Conservation (phyloP, 2,113 vertebrate genomes). For the Lampris megalopsis region DNA sequence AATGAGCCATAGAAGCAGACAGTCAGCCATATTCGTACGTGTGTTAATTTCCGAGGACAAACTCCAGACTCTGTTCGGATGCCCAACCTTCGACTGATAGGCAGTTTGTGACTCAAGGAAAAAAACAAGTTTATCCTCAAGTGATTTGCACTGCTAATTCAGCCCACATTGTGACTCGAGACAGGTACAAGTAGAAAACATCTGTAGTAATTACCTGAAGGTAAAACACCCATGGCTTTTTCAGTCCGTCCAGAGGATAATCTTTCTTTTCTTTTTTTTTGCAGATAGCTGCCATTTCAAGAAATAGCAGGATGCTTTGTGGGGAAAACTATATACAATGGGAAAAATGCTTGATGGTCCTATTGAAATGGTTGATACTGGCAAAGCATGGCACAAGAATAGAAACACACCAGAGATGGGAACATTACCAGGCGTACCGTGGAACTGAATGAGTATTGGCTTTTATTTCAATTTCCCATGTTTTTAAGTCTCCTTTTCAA, state of each 20-base stretch:
- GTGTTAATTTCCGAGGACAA: slow-evolving; percentile 45
- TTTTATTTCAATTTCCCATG: slow-evolving; percentile 46
- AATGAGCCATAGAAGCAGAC: background rate
- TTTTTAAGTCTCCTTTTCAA: slow-evolving; percentile 60
- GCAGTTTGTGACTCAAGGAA: slow-evolving; percentile 20
- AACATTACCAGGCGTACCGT: slow-evolving; percentile 6
- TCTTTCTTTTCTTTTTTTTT: slow-evolving; percentile 29
- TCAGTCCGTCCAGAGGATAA: slow-evolving; percentile 32
- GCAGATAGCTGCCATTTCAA: slow-evolving; percentile 31
- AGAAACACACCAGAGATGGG: slow-evolving; percentile 24
- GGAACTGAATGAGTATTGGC: slow-evolving; percentile 16
- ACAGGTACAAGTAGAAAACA: slow-evolving; percentile 27
- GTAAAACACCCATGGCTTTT: slow-evolving; percentile 10
- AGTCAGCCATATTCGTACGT: slow-evolving; percentile 9
- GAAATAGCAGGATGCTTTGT: slow-evolving; percentile 26
- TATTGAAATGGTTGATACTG: slow-evolving; percentile 14
- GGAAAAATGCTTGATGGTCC: slow-evolving; percentile 24
- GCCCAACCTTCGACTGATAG: slow-evolving; percentile 12
- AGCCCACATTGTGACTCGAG: slow-evolving; percentile 30
- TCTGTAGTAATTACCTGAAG: slow-evolving; percentile 40
- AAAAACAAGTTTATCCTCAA: slow-evolving; percentile 28
- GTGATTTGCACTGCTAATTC: slow-evolving; percentile 19
- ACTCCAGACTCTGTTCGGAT: slow-evolving; percentile 10
- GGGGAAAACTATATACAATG: slow-evolving; percentile 21
- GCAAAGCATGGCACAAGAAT: background rate